Conservation (phyloP, 2,113 vertebrate genomes). For the Podarcis cretensis region DNA sequence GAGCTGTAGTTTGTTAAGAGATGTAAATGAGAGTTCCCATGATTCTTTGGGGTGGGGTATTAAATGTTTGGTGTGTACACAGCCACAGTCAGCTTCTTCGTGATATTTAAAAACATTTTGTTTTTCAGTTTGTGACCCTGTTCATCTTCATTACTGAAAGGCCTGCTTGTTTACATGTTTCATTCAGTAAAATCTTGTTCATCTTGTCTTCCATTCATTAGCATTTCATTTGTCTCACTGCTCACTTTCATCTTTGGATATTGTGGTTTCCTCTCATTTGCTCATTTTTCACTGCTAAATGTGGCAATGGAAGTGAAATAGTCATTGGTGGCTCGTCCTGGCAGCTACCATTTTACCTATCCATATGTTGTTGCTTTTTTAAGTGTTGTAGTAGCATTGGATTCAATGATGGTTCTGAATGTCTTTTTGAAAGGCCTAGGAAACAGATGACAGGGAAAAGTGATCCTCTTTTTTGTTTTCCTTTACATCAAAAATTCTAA, state of each 20-base stretch:
- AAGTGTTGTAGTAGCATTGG: neutral
- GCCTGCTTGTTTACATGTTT: neutral
- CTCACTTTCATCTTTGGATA: neutral
- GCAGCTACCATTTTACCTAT: no score
- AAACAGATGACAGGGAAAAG: no score
- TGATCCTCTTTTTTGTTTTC: no score
- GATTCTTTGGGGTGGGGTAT: no score
- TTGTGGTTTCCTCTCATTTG: neutral
- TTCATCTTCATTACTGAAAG: neutral
- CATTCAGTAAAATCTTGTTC: neutral
- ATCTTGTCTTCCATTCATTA: neutral
- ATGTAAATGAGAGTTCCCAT: no score
- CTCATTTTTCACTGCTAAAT: neutral
- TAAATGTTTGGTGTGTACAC: no score
- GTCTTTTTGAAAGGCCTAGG: neutral
- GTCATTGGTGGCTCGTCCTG: no score
- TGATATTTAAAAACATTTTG: neutral
- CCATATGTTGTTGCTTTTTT: no score
- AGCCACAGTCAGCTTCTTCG: neutral
- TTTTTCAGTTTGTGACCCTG: neutral
- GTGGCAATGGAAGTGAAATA: neutral
- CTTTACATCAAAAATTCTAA: no score
- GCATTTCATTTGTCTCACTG: neutral
- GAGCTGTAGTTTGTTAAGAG: no score
- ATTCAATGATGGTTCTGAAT: neutral